Evolutionary conservation across 92 coral and sea anemone species (phyloP).

Genomic region (Phenganax subtilis): DNA sequence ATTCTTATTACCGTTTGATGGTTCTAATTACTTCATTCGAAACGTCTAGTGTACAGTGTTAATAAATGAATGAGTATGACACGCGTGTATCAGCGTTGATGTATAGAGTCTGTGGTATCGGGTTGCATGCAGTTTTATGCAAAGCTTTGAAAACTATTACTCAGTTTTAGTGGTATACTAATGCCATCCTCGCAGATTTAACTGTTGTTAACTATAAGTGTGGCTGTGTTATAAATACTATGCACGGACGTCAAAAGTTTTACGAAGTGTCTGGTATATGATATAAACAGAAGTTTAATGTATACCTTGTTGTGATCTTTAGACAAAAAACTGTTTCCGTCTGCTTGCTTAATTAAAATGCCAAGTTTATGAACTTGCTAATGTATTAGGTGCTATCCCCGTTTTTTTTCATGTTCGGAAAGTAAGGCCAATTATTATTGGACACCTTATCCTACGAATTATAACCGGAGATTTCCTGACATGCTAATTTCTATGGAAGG

Average conservation of each 20-base stretch:
- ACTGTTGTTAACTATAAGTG: neutral
- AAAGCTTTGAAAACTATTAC: neutral
- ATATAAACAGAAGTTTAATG: neutral
- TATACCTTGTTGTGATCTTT: neutral
- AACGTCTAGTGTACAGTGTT: neutral
- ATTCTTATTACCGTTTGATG: conserved; percentile 2
- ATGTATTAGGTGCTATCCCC: neutral
- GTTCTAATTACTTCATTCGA: conserved; percentile 9
- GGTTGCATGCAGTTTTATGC: neutral
- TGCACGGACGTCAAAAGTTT: neutral
- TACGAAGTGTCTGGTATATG: neutral
- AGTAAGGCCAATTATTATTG: neutral
- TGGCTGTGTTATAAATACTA: neutral
- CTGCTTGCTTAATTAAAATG: neutral
- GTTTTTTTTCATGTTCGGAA: neutral
- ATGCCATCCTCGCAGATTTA: neutral
- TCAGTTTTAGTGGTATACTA: neutral
- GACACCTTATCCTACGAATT: neutral
- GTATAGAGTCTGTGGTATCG: neutral
- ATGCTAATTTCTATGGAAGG: neutral
- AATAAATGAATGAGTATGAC: neutral
- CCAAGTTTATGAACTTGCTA: neutral
- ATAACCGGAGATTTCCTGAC: neutral
- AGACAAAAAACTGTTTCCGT: neutral
- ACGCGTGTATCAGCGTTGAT: conserved; percentile 17